Evolutionary conservation across 1,140 invertebrate species (phyloP).

Genomic region (Zaprionus ghesquierei): DNA sequence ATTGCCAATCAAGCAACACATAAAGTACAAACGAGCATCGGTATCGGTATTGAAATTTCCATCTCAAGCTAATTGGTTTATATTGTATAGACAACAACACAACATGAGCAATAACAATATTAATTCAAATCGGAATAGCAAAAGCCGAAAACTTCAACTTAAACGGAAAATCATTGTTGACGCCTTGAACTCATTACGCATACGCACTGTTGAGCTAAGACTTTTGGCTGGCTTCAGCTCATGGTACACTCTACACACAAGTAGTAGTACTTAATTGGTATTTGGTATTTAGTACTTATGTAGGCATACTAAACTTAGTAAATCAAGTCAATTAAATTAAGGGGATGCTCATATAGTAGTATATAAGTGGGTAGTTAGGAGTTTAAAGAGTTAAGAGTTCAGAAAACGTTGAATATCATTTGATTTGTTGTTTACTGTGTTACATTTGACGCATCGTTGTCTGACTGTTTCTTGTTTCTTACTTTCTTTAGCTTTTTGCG

Average conservation of each 20-base stretch:
- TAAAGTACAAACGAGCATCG: conserved; percentile 27
- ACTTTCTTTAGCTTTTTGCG: conserved; percentile 74
- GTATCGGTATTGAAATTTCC: conserved; percentile 20
- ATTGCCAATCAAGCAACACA: conserved; percentile 45
- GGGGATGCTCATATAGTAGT: conserved; percentile 47
- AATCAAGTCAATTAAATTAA: conserved; percentile 26
- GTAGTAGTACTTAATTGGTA: neutral
- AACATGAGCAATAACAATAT: conserved; percentile 44
- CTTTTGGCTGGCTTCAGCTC: neutral
- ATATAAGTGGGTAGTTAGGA: conserved; percentile 41
- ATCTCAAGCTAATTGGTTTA: conserved; percentile 31
- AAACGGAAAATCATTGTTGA: conserved; percentile 7
- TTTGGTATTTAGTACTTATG: neutral
- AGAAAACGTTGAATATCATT: conserved; percentile 41
- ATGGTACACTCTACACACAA: conserved; percentile 13
- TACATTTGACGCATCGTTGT: conserved; percentile 42
- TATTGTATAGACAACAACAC: conserved; percentile 32
- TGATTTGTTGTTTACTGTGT: conserved; percentile 47
- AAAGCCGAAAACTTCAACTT: conserved; percentile 18
- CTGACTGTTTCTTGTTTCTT: conserved; percentile 66
- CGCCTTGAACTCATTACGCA: conserved; percentile 25
- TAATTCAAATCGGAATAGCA: conserved; percentile 22
- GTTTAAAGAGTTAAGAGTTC: conserved; percentile 43
- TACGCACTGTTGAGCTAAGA: conserved; percentile 26
- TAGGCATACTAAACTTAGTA: conserved; percentile 10